Percentiles rank a stretch among this genome's conserved stretches.
Conservation (phyloP, 2,113 vertebrate genomes). For the Phaetusa simplex region DNA sequence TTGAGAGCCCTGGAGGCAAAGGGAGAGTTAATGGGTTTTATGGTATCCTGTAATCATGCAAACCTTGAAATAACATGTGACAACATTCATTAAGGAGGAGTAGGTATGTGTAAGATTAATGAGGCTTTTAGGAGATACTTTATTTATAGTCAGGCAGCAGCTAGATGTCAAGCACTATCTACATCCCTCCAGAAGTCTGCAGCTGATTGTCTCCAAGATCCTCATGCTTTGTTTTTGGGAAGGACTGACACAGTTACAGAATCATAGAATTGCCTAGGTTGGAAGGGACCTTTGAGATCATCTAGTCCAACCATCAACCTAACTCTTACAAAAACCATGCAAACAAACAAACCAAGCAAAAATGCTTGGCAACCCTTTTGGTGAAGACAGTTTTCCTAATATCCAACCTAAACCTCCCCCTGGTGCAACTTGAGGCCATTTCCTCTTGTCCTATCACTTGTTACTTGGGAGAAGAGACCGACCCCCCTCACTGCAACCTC, state of each 20-base stretch:
- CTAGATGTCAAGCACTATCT: neutral
- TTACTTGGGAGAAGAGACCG: too few relatives aligned
- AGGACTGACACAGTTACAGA: neutral
- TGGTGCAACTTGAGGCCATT: too few relatives aligned
- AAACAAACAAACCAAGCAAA: too few relatives aligned
- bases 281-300: too few relatives aligned
- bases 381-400: too few relatives aligned
- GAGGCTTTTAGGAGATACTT: neutral
- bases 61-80: neutral
- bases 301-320: too few relatives aligned
- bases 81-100: neutral
- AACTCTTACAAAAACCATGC: too few relatives aligned
- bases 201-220: neutral
- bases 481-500: too few relatives aligned
- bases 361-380: too few relatives aligned
- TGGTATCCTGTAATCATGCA: neutral
- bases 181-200: neutral
- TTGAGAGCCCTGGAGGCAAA: neutral
- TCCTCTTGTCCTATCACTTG: too few relatives aligned
- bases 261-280: too few relatives aligned
- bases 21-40: neutral
- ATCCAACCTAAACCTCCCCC: too few relatives aligned
- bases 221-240: neutral
- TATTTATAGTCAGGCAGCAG: neutral
- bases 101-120: neutral